phyloP scores from a whole-genome alignment of 2,888 invertebrate genomes.

The Nesidiocoris tenuis region DNA sequence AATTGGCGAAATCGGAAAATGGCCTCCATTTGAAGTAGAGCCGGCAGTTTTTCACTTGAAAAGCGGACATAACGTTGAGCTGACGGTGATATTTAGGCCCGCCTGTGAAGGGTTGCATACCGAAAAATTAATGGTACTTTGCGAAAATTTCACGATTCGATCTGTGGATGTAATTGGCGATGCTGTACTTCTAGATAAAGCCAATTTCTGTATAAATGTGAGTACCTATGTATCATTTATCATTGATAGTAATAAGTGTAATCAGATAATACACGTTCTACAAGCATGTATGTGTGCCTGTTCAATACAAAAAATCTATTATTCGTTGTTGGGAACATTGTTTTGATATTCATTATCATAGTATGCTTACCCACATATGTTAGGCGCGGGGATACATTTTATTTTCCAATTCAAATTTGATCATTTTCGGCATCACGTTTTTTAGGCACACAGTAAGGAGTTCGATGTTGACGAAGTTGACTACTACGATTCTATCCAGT shows the following conservation, averaged over 20 bases:
- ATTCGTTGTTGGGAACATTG: no score
- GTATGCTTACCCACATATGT: no score
- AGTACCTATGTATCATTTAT: neutral
- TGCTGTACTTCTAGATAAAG: conserved; percentile 36
- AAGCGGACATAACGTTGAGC: neutral
- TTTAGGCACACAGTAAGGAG: conserved; percentile 21
- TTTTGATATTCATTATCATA: no score
- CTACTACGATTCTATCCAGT: conserved; percentile 23
- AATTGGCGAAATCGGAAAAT: neutral
- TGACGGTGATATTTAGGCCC: conserved; percentile 23
- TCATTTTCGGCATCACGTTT: conserved; percentile 3
- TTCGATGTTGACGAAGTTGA: conserved; percentile 37
- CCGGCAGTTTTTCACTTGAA: conserved; percentile 21
- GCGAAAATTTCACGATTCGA: conserved; percentile 40
- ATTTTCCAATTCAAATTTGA: no score
- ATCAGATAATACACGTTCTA: no score
- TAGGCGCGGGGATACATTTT: no score
- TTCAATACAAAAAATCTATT: no score
- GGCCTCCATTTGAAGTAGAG: conserved; percentile 28
- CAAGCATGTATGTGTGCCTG: no score
- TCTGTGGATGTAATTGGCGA: conserved; percentile 42
- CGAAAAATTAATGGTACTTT: conserved; percentile 31
- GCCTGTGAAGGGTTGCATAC: conserved; percentile 35
- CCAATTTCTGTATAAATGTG: conserved; percentile 27
- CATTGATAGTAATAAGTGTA: no score